A percentile compares a stretch with the other conserved stretches of the same genome.
Conservation (phyloP, 2,888 invertebrate species). For the Sarcophaga rosellei region DNA sequence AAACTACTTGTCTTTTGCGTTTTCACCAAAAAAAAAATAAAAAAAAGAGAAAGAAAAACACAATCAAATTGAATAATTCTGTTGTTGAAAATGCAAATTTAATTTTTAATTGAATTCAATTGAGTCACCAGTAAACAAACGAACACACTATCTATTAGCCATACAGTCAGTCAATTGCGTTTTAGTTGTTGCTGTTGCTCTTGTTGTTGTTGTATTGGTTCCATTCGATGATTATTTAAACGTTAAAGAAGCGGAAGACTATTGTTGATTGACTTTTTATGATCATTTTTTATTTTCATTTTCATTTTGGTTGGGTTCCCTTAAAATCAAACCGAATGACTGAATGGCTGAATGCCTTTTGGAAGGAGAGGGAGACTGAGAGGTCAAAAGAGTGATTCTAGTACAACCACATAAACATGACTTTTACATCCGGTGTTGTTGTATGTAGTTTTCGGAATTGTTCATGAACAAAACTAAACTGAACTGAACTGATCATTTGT, state of each 20-base stretch:
- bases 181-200: background rate
- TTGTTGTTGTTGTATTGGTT: constrained; percentile 74
- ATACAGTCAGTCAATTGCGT: constrained; percentile 10
- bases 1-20: constrained; percentile 46
- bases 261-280: constrained; percentile 72
- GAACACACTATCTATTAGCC: background rate
- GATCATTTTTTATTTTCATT: constrained; percentile 51
- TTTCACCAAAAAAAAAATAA: constrained; percentile 61
- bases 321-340: constrained; percentile 1
- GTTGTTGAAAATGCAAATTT: constrained; percentile 67
- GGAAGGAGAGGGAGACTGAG: constrained; percentile 11
- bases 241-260: constrained; percentile 71
- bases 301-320: constrained; percentile 37
- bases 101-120: constrained; percentile 65
- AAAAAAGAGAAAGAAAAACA: constrained; percentile 9
- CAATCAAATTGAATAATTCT: constrained; percentile 43
- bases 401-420: constrained; percentile 63
- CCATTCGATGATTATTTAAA: constrained; percentile 79
- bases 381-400: constrained; percentile 31
- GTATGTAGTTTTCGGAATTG: constrained; percentile 19
- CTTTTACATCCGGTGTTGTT: constrained; percentile 69
- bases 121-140: constrained; percentile 59
- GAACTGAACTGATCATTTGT: constrained; percentile 60
- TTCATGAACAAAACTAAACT: constrained; percentile 25
- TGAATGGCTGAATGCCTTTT: constrained; percentile 35